Evolutionary conservation across 2,797 vertebrate genomes (phyloP).

Genomic region (Hypotaenidia okinawae): DNA sequence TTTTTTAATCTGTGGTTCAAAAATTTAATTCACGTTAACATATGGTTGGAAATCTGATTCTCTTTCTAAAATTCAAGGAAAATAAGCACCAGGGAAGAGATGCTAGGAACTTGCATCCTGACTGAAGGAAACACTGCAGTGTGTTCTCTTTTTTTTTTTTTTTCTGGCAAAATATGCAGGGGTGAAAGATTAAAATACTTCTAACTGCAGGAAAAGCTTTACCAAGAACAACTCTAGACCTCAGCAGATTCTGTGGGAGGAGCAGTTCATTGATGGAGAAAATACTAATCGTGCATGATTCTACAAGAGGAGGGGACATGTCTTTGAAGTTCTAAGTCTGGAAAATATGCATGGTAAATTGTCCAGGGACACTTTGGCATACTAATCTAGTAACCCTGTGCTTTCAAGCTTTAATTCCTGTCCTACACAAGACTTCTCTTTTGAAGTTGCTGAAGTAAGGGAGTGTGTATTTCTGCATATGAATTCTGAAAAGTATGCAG

Average conservation of each 20-base stretch:
- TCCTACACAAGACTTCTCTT: not conserved
- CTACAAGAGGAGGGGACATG: not conserved
- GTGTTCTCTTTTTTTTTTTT: not conserved
- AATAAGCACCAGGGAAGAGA: not conserved
- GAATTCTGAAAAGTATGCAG: not conserved
- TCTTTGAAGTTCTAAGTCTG: not conserved
- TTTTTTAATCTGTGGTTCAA: not conserved
- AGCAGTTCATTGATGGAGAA: not conserved
- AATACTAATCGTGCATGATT: not conserved
- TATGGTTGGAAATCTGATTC: not conserved
- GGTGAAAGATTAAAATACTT: not conserved
- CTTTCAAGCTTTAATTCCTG: not conserved
- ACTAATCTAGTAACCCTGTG: not conserved
- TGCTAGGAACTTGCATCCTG: not conserved
- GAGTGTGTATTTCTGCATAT: not conserved
- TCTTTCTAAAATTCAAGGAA: not conserved
- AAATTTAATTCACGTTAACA: not conserved
- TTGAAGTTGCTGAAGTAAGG: not conserved
- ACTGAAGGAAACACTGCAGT: accelerated
- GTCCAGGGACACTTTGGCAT: not conserved
- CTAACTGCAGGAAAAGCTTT: not conserved
- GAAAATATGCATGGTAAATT: accelerated
- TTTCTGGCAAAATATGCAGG: not conserved
- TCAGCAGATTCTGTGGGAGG: not conserved
- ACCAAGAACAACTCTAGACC: not conserved